These are phyloP conservation scores for Bucorvus abyssinicus DNA, from an alignment of 2,797 vertebrate genomes.

Conservation along the genomic window DNA sequence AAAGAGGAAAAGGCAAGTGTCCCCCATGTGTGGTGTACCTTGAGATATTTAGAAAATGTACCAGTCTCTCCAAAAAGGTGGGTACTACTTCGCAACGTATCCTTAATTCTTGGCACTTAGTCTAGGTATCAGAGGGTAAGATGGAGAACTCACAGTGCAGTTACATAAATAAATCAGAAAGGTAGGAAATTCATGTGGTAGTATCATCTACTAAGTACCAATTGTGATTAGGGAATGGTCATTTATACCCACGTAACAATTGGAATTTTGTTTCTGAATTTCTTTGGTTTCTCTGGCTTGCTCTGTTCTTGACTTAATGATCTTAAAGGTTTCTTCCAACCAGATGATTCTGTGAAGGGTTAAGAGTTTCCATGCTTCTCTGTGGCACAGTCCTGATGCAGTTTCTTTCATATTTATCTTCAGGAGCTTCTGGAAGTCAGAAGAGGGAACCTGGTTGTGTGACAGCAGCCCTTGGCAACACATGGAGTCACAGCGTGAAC, in stretches of 20 bases:
- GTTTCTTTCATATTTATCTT: neutral
- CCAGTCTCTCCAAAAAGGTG: neutral
- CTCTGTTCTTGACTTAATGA: too few species aligned
- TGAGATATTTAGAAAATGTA: neutral
- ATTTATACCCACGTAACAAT: too few species aligned
- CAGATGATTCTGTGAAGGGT: too few species aligned
- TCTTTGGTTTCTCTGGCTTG: too few species aligned
- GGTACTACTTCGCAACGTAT: neutral
- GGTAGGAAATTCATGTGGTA: neutral
- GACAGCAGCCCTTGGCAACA: constrained; percentile 83
- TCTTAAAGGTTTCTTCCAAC: too few species aligned
- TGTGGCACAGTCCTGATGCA: neutral
- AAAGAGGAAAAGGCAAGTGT: neutral
- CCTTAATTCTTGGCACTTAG: neutral
- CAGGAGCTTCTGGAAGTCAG: constrained; percentile 62
- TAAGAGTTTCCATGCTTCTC: neutral
- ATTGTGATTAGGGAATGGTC: neutral
- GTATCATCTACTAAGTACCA: neutral
- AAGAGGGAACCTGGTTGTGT: constrained; percentile 71
- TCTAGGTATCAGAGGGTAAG: neutral
- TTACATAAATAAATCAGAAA: neutral
- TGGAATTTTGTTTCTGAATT: too few species aligned
- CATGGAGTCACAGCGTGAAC: constrained; percentile 85
- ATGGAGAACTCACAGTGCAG: neutral
- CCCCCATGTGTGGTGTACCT: neutral